A percentile compares a stretch with the other conserved stretches of the same genome.
phyloP scores from a whole-genome alignment of 1,140 invertebrate genomes.

The Hylaeus anthracinus region DNA sequence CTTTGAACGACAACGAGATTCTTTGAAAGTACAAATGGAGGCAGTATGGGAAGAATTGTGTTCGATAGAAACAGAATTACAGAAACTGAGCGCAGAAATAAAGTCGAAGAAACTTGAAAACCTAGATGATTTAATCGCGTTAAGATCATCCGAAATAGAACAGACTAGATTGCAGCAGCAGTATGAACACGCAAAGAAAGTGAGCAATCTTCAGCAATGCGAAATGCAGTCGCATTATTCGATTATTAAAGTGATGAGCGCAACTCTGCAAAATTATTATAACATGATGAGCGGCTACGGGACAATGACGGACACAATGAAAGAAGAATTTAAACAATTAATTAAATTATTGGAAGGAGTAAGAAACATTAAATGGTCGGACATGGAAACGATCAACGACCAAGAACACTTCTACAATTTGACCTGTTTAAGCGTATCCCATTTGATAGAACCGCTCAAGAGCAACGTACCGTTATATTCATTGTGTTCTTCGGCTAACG shows the following conservation, averaged over 20 bases:
- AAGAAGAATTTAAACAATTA: constrained; percentile 74
- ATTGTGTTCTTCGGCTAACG: constrained; percentile 1
- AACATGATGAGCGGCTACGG: constrained; percentile 69
- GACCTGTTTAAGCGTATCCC: constrained; percentile 64
- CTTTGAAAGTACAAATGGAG: constrained; percentile 73
- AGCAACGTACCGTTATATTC: constrained; percentile 57
- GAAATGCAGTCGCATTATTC: constrained; percentile 71
- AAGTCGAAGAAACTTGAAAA: constrained; percentile 62
- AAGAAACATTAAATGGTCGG: constrained; percentile 79
- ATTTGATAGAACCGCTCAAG: constrained; percentile 56
- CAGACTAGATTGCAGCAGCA: constrained; percentile 67
- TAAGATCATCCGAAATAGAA: constrained; percentile 65
- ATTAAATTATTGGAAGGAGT: constrained; percentile 77
- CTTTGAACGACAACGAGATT: constrained; percentile 77
- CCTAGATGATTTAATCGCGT: constrained; percentile 55
- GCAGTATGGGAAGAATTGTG: constrained; percentile 72
- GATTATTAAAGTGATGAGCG: constrained; percentile 70
- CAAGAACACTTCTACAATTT: constrained; percentile 69
- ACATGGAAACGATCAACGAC: constrained; percentile 58
- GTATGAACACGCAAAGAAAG: constrained; percentile 72
- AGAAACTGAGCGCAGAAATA: constrained; percentile 54
- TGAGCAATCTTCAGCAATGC: constrained; percentile 73
- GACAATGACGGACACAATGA: constrained; percentile 73
- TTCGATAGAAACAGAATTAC: constrained; percentile 68
- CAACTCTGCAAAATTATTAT: constrained; percentile 73